Percentiles rank a stretch among this genome's conserved stretches.
Conservation (phyloP, 2,888 invertebrate species). For the Oxystoma pomonae region DNA sequence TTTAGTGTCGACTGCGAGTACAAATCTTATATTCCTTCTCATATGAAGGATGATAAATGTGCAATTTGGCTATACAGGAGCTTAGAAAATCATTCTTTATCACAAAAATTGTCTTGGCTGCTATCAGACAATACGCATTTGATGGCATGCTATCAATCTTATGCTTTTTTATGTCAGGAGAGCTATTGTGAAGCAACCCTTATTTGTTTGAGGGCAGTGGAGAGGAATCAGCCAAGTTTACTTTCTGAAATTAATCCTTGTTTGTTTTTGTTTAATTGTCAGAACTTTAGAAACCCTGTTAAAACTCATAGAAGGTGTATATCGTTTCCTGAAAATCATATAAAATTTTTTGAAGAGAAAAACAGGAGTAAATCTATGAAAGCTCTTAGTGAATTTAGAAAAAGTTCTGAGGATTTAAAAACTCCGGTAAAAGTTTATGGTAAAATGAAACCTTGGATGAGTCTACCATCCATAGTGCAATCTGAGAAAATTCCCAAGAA, state of each 20-base stretch:
- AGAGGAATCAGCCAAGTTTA: constrained; percentile 57
- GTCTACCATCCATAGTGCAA: constrained; percentile 38
- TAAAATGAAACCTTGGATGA: constrained; percentile 47
- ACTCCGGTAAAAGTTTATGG: constrained; percentile 30
- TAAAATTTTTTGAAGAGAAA: constrained; percentile 27
- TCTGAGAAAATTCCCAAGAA: constrained; percentile 28
- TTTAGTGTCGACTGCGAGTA: constrained; percentile 47
- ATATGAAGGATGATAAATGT: constrained; percentile 51
- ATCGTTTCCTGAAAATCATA: constrained; percentile 51
- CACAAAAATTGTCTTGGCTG: constrained; percentile 58
- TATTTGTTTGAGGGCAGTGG: constrained; percentile 60
- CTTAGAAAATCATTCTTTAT: constrained; percentile 55
- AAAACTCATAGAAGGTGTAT: constrained; percentile 54
- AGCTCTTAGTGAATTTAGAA: constrained; percentile 17
- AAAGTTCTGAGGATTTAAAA: constrained; percentile 7
- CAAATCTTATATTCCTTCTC: constrained; percentile 45
- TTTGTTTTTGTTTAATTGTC: constrained; percentile 44
- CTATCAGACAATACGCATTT: constrained; percentile 60
- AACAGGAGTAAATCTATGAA: constrained; percentile 17
- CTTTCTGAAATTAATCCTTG: constrained; percentile 60
- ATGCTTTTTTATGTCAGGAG: constrained; percentile 58
- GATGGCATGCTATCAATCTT: constrained; percentile 53
- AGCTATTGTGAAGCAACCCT: constrained; percentile 58
- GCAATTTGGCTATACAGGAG: constrained; percentile 53
- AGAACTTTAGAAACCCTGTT: constrained; percentile 41